Conservation (phyloP, 2,888 invertebrate species). For the Spodoptera picta region DNA sequence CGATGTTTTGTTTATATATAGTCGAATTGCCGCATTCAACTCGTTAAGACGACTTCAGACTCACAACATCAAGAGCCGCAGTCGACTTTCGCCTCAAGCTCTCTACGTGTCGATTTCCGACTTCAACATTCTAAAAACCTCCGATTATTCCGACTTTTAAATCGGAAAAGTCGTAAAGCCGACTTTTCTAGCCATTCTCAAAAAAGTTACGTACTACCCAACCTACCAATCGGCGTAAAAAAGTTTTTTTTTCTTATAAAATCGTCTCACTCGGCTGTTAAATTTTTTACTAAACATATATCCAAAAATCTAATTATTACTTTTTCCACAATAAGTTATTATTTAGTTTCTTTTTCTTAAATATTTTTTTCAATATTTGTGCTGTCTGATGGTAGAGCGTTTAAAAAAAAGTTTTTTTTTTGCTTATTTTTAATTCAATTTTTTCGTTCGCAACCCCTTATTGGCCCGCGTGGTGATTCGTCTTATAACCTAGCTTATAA, state of each 20-base stretch:
- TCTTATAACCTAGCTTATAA: constrained; percentile 64
- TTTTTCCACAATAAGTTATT: constrained; percentile 43
- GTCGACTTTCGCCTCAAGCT: constrained; percentile 44
- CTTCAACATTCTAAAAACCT: constrained; percentile 18
- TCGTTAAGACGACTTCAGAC: constrained; percentile 50
- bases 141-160: neutral
- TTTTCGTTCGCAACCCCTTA: constrained; percentile 72
- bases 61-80: constrained; percentile 37
- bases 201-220: constrained; percentile 48
- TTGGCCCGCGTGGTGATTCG: constrained; percentile 86
- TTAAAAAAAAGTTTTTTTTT: constrained; percentile 55
- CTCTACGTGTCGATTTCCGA: constrained; percentile 47
- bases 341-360: constrained; percentile 67
- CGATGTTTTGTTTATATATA: constrained; percentile 53
- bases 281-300: constrained; percentile 84
- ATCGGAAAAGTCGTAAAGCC: constrained; percentile 53
- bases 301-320: constrained; percentile 84
- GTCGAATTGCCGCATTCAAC: constrained; percentile 36
- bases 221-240: constrained; percentile 57
- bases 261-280: constrained; percentile 63
- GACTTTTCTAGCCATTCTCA: constrained; percentile 51
- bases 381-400: constrained; percentile 77
- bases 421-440: constrained; percentile 40
- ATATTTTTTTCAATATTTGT: constrained; percentile 48
- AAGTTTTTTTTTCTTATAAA: constrained; percentile 59